Percentiles rank a stretch among this genome's conserved stretches.
These are phyloP conservation scores for Archips xylosteana DNA, from an alignment of 2,888 invertebrate species.

Conservation along the genomic window DNA sequence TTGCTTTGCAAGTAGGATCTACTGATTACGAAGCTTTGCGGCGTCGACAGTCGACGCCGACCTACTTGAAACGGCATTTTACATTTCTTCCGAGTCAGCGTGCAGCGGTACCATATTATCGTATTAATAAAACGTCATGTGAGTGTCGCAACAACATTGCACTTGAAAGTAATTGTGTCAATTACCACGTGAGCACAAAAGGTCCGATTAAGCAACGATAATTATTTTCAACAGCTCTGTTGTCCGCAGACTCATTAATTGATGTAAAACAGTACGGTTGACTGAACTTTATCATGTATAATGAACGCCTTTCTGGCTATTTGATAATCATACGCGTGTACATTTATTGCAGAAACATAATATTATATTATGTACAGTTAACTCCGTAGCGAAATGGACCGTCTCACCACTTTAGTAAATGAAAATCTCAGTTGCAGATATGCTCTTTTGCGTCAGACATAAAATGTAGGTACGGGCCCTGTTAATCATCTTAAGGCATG, in stretches of 20 bases:
- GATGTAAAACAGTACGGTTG: conserved; percentile 10
- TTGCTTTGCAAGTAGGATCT: conserved; percentile 14
- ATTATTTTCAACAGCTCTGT: conserved; percentile 24
- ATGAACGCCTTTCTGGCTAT: conserved; percentile 4
- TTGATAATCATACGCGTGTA: conserved; percentile 10
- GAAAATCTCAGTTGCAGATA: background rate
- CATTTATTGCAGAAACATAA: conserved; percentile 35
- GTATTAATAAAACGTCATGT: conserved; percentile 4
- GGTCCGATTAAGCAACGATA: conserved; percentile 54
- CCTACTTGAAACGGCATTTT: conserved; percentile 1
- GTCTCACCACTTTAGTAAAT: background rate
- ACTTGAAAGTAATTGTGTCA: conserved; percentile 56
- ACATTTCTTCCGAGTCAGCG: conserved; percentile 9
- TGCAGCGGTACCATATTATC: conserved; percentile 19
- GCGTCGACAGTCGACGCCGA: conserved; percentile 2
- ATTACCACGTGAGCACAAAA: conserved; percentile 54
- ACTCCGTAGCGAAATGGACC: background rate
- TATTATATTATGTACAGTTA: conserved; percentile 45
- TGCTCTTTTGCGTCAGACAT: background rate
- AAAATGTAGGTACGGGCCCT: too few species aligned
- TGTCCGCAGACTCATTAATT: conserved; percentile 5
- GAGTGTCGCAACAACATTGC: conserved; percentile 29
- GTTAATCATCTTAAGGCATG: too few species aligned
- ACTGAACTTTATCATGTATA: conserved; percentile 30
- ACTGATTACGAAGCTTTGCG: conserved; percentile 17